Percentiles rank a stretch among this genome's conserved stretches.
phyloP scores from a whole-genome alignment of 2,113 vertebrate genomes.

The Xenus cinereus region DNA sequence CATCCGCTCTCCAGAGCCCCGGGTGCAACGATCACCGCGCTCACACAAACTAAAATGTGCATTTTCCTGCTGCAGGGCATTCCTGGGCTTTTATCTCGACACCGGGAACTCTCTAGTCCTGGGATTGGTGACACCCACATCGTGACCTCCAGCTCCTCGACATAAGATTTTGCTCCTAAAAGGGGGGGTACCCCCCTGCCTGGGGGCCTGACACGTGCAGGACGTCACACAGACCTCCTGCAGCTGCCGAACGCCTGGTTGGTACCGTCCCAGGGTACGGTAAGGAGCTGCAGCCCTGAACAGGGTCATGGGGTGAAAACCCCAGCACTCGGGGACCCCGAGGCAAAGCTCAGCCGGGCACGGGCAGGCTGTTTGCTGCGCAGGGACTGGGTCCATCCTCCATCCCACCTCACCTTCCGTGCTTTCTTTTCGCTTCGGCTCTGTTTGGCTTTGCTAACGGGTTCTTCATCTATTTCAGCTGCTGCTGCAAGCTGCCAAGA shows the following conservation, averaged over 20 bases:
- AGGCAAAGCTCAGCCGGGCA: not conserved
- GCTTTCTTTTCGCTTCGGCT: conserved; percentile 99
- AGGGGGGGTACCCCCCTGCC: not conserved
- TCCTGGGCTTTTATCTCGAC: rapidly evolving
- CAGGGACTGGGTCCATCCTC: not conserved
- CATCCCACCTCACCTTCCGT: conserved; percentile 83
- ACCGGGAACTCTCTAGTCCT: too few relatives aligned
- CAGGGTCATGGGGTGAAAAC: rapidly evolving
- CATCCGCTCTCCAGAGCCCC: not conserved
- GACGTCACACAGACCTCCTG: too few relatives aligned
- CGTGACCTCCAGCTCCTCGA: rapidly evolving
- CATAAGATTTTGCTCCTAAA: not conserved
- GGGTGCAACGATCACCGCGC: rapidly evolving
- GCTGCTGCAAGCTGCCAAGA: conserved; percentile 89
- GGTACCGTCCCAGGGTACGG: rapidly evolving
- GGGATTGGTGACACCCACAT: not conserved
- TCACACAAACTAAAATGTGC: rapidly evolving
- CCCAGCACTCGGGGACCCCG: rapidly evolving
- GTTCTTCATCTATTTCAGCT: conserved; percentile 97
- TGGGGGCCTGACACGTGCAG: not conserved
- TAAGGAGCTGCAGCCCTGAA: not conserved
- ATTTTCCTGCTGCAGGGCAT: not conserved
- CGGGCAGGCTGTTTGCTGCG: rapidly evolving
- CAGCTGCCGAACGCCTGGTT: rapidly evolving
- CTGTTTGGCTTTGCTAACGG: conserved; percentile 99